Base-by-base conservation (phyloP, 2,888 invertebrate genomes). In the Heteromurus nitidus region DNA sequence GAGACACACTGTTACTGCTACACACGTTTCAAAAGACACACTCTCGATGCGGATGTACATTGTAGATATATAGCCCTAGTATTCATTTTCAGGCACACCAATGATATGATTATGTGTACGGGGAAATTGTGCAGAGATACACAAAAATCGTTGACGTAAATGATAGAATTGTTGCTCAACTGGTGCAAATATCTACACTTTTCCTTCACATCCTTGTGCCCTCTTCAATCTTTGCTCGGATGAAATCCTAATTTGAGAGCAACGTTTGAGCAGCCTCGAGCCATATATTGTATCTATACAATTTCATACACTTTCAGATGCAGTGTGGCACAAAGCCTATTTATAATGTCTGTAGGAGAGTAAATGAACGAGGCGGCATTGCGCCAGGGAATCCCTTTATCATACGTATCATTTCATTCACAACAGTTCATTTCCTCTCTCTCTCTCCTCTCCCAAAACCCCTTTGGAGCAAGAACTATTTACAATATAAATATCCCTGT, bases 361-460 rank as follows among this genome's bases (percentile, higher is more conserved):
- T 67, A 68, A 47, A 60, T 68, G 55, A 67, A 67, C 58, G 67
- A 28, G 16, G 30, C 44, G 55, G 67, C 60, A 68, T 60, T 67
- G 68, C 76, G 67, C 42, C 20, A 30, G 68, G 67, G 76, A 68
- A 67, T 68, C 68, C 60, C 42, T 67, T 76, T 68, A 76, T 68
- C 67, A 76, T 76, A 74, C 64, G 55, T 55, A 65, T 47, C 73
- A 74, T 64, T 53, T 74, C 55, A 65, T 74, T 62, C 64, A 65
- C 67, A 31, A 67, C 20, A 76, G 60, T 68, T 76, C 68, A 76
- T 76, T 68, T 60, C 76, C 58, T 68, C 47, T 42, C 55, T 68
- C 30, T 68, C 58, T 68, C 47, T 42, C 55, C 58, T 50, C 36
- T 50, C 36, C 11, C n/a, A 18, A 74, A 65, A 53, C 68, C 42